phyloP scores from a whole-genome alignment of 2,113 vertebrate species.

The Eonycteris spelaea region DNA sequence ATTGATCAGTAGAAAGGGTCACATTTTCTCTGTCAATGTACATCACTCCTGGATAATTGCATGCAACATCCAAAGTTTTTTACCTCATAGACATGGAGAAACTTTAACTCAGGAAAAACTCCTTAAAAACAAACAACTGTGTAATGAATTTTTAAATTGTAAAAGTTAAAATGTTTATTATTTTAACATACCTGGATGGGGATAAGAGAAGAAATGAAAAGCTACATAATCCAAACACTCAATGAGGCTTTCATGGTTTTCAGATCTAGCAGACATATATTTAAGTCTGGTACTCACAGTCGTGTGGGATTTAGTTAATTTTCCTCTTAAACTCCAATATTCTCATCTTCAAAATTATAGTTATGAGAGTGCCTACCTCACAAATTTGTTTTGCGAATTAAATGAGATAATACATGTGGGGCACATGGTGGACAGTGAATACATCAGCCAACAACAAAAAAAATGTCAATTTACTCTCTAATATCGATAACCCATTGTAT shows the following conservation, averaged over 20 bases:
- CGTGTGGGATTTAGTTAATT: not conserved
- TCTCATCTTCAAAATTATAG: not conserved
- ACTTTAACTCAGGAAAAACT: not conserved
- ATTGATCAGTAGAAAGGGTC: not conserved
- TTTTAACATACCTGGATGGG: not conserved
- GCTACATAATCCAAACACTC: not conserved
- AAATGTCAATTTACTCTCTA: not conserved
- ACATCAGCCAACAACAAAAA: not conserved
- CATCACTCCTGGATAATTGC: not conserved
- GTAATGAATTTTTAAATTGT: not conserved
- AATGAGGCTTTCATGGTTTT: not conserved
- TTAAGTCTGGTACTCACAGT: not conserved
- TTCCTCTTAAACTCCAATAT: not conserved
- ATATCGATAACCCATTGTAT: not conserved
- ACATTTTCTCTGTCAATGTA: not conserved
- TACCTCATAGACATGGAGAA: not conserved
- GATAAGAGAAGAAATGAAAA: not conserved
- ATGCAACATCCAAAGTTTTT: not conserved
- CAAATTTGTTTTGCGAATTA: conserved; percentile 6
- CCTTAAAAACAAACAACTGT: not conserved
- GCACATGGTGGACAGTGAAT: not conserved
- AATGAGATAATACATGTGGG: not conserved
- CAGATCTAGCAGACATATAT: not conserved
- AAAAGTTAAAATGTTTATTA: not conserved
- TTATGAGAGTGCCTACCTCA: not conserved